These are phyloP conservation scores for Rhagonycha lutea DNA, from an alignment of 2,888 invertebrate genomes.

Conservation along the genomic window DNA sequence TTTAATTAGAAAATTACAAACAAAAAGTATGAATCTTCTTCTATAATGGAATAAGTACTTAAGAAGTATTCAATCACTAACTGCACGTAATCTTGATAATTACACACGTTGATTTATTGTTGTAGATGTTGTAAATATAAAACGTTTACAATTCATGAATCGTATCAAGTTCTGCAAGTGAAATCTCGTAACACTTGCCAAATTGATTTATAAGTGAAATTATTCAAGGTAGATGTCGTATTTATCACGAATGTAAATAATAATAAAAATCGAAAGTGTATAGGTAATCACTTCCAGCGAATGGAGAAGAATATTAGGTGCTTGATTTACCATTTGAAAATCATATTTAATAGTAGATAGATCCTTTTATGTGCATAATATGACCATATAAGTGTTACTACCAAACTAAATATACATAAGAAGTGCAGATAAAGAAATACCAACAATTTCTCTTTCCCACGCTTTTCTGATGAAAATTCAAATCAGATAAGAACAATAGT, in stretches of 20 bases:
- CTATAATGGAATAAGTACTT: constrained; percentile 2
- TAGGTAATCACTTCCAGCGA: background rate
- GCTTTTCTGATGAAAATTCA: constrained; percentile 24
- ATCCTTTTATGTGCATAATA: constrained; percentile 7
- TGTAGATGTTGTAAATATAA: constrained; percentile 25
- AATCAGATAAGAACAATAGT: constrained; percentile 32
- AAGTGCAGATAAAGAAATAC: constrained; percentile 12
- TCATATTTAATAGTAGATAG: constrained; percentile 14
- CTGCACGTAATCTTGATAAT: constrained; percentile 17
- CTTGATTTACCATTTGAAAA: constrained; percentile 9
- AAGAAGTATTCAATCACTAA: constrained; percentile 22
- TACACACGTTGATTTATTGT: constrained; percentile 25
- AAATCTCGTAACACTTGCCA: constrained; percentile 22
- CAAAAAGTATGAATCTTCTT: background rate
- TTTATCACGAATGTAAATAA: background rate
- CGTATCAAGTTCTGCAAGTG: constrained; percentile 25
- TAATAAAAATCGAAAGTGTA: background rate
- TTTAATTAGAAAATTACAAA: background rate
- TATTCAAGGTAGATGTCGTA: background rate
- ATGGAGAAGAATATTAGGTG: constrained; percentile 18
- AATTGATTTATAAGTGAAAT: constrained; percentile 30
- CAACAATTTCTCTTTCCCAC: constrained; percentile 27
- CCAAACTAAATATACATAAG: constrained; percentile 1
- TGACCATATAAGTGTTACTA: constrained; percentile 2
- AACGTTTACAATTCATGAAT: constrained; percentile 28